These are phyloP conservation scores for Cheilosia grossa DNA, from an alignment of 2,888 invertebrate genomes.

Conservation along the genomic window DNA sequence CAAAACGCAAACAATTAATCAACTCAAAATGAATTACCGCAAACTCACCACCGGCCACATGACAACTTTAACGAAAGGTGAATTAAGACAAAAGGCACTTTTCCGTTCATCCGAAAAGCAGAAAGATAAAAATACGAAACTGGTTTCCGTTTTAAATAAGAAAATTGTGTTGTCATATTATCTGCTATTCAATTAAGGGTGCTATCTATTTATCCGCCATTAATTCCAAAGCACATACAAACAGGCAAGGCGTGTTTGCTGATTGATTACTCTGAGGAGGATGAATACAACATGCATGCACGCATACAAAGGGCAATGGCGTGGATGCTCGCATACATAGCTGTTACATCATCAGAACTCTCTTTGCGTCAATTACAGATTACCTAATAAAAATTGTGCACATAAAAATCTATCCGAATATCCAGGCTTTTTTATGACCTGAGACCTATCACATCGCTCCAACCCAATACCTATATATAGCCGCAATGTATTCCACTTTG, in stretches of 20 bases:
- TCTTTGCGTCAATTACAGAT: constrained; percentile 25
- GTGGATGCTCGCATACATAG: background rate
- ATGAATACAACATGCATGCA: background rate
- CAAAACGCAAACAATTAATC: constrained; percentile 45
- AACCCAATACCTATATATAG: background rate
- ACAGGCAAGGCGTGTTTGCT: background rate
- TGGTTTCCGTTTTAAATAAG: background rate
- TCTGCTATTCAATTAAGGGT: background rate
- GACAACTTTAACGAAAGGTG: constrained; percentile 5
- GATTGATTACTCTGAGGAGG: constrained; percentile 37
- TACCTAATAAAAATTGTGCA: constrained; percentile 45
- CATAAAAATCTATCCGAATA: constrained; percentile 47
- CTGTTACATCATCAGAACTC: constrained; percentile 13
- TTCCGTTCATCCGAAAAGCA: background rate
- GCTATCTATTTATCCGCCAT: background rate
- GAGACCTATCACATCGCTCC: constrained; percentile 14
- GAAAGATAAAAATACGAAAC: background rate
- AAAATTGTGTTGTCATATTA: background rate
- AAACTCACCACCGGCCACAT: constrained; percentile 9
- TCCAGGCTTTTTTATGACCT: constrained; percentile 43
- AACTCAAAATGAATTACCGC: constrained; percentile 29
- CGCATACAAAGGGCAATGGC: too few relatives aligned
- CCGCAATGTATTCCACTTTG: constrained; percentile 16
- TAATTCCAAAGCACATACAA: background rate
- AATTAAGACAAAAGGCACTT: background rate